Evolutionary conservation across 2,888 invertebrate species (phyloP).

Genomic region (Nebria brevicollis): DNA sequence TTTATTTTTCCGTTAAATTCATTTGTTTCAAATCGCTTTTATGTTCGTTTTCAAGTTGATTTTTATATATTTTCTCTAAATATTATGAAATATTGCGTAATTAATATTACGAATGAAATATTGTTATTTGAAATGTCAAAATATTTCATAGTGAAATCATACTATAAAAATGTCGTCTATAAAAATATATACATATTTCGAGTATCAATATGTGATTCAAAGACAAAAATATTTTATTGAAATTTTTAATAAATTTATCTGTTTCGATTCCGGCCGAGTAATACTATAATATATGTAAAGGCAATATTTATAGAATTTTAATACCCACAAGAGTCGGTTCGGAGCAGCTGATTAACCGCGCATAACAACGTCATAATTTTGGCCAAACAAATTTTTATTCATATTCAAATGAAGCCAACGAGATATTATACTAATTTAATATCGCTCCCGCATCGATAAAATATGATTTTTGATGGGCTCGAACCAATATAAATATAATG

Average conservation of each 20-base stretch:
- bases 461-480: constrained; percentile 33
- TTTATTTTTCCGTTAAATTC: not conserved
- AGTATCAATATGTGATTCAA: not conserved
- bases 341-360: constrained; percentile 8
- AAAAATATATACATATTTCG: not conserved
- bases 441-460: constrained; percentile 29
- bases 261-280: not conserved
- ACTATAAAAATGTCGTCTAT: not conserved
- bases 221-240: not conserved
- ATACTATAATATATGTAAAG: not conserved
- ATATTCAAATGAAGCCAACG: constrained; percentile 20
- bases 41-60: not conserved
- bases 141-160: not conserved
- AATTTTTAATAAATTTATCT: not conserved
- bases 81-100: not conserved
- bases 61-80: not conserved
- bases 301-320: constrained; percentile 19
- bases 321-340: not conserved
- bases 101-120: not conserved
- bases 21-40: not conserved
- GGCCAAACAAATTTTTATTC: constrained; percentile 28
- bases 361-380: constrained; percentile 23
- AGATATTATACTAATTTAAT: constrained; percentile 36
- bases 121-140: not conserved
- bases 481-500: constrained; percentile 32